Base-by-base conservation (phyloP, 2,888 invertebrate species). In the Pycnomerus fuliginosus region DNA sequence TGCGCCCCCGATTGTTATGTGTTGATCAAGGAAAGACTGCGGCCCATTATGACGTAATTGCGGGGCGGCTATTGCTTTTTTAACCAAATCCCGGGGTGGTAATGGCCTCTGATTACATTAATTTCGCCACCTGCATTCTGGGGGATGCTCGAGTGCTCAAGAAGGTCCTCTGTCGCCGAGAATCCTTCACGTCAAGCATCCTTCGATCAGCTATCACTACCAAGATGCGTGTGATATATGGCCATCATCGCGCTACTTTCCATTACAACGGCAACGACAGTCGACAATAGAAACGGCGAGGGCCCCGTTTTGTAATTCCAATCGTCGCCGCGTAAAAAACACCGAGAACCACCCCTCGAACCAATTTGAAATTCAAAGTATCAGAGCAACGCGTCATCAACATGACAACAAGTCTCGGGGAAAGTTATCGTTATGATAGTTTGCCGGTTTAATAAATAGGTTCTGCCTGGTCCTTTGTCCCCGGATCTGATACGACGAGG, bases 11-110 rank as follows among this genome's bases (percentile, higher is more conserved):
- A 69, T 69, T 69, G 69, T 69, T 69, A 67, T 64, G 69, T 70
- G 67, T 68, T 69, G 70, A 69, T 70, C 70, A 69, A 70, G 70
- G 67, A 70, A 69, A 62, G 66, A 60, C 63, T 62, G 63, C 62
- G 65, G 65, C 60, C 68, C 63, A 67, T 70, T 70, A 67, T 62
- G 64, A 56, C 64, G 70, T 69, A 70, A 71, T 70, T 70, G 71
- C 66, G 69, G 70, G 65, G 68, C 55, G 67, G 69, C 68, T 70
- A 72, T 72, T 68, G 72, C 71, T 72, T 72, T 72, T 72, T 72
- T 72, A 72, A 71, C 72, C 72, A 72, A 72, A 71, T 71, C 70
- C 67, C 65, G 61, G 70, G 72, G 71, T 63, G 71, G 70, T 69
- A 71, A 72, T 68, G 61, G 69, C 65, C 61, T 43, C 64, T 64